Base-by-base conservation (phyloP, 2,797 vertebrate genomes). In the Limosa lapponica region DNA sequence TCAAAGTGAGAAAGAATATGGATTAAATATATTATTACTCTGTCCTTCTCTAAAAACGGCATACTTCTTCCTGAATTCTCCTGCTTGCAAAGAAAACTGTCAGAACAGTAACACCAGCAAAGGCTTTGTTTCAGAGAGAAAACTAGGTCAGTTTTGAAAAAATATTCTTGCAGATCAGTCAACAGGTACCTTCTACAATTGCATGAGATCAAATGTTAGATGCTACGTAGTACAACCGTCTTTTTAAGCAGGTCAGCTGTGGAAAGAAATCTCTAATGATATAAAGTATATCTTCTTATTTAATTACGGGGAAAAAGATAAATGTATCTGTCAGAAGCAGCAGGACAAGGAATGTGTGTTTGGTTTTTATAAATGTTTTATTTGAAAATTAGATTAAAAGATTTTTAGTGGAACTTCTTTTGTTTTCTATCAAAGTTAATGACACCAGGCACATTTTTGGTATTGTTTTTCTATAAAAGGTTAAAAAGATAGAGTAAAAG, bases 381-480 rank as follows among this genome's bases (percentile, higher is more conserved):
- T 80, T 82, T 77, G 37, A 89, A 84, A 93, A 75, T 24, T 6
- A 32, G 4, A 48, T 66, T 74, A 43, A 82, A 89, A 75, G 6
- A 17, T 32, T 52, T 58, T 52, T 65, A 54, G 10, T 75, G 37
- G 10, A 43, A 10, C 11, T 72, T 64, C 11, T 28, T 32, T 34
- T 36, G 11, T 44, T 93, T 67, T 64, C 51, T 66, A 4, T 52
- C 44, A 67, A n/a, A 82, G n/a, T 46, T 69, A 41, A 34, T 82
- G 57, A 72, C 69, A 71, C 25, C 10, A 24, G 34, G 28, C 5
- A 10, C 13, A 1, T 36, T 27, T 92, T 87, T 52, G 3, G 3
- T 77, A 18, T 46, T 46, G 3, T 12, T 65, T 79, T 78, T 78
- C 5, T 81, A 24, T 59, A 39, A 78, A 84, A 67, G 39, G 7